These are phyloP conservation scores for Adineta ricciae DNA, from an alignment of 2,888 invertebrate genomes.

Conservation along the genomic window DNA sequence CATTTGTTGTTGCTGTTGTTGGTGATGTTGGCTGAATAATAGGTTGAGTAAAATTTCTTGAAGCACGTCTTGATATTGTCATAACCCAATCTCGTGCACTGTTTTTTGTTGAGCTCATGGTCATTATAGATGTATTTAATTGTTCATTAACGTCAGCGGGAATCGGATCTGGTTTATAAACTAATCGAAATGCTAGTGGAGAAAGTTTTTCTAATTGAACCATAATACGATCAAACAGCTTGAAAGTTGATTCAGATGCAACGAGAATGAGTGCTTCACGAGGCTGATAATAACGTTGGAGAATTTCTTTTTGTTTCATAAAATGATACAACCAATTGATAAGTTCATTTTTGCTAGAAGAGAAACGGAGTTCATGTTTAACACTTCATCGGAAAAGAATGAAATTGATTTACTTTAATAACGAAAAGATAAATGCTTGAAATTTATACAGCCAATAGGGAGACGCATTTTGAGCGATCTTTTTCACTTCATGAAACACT, in stretches of 20 bases:
- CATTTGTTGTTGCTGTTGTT: neutral
- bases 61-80: neutral
- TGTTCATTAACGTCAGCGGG: neutral
- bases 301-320: neutral
- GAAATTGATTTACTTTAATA: neutral
- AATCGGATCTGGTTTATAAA: neutral
- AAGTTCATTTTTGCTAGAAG: constrained; percentile 7
- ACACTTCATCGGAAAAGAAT: too few species aligned
- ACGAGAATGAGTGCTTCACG: neutral
- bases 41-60: neutral
- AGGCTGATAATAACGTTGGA: constrained; percentile 9
- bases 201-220: constrained; percentile 13
- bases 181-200: constrained; percentile 4
- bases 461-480: neutral
- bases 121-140: neutral
- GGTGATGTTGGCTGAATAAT: neutral
- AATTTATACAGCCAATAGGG: neutral
- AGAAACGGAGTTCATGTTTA: neutral
- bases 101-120: neutral
- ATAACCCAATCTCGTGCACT: neutral
- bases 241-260: neutral
- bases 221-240: constrained; percentile 13
- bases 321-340: constrained; percentile 14
- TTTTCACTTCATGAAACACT: neutral
- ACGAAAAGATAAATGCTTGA: neutral